Evolutionary conservation across 2,888 invertebrate species (phyloP).

Genomic region (Brenthis ino): DNA sequence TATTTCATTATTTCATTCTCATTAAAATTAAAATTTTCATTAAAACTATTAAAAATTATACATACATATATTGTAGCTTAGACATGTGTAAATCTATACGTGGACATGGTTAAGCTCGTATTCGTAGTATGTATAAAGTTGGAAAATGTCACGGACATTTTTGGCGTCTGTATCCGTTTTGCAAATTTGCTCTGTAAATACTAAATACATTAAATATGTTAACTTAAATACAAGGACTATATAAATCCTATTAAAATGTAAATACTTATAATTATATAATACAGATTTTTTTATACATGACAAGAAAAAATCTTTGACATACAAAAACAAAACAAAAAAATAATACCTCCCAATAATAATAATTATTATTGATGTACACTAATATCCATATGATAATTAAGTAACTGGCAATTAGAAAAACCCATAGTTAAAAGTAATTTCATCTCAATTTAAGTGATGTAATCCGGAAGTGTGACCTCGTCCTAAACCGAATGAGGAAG

Average conservation of each 20-base stretch:
- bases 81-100: neutral
- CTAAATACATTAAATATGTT: constrained; percentile 34
- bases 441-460: constrained; percentile 34
- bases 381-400: no score
- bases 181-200: constrained; percentile 38
- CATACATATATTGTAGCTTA: no score
- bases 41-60: no score
- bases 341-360: no score
- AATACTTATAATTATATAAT: constrained; percentile 1
- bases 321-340: no score
- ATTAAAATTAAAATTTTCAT: no score
- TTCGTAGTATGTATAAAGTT: constrained; percentile 22
- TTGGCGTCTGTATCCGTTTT: constrained; percentile 38
- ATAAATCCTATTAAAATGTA: neutral
- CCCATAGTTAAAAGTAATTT: constrained; percentile 22
- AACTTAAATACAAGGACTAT: constrained; percentile 12
- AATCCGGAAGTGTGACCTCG: constrained; percentile 40
- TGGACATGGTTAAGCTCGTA: constrained; percentile 6
- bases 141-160: constrained; percentile 40
- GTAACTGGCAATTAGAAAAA: neutral
- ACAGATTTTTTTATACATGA: no score
- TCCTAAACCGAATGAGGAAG: constrained; percentile 35
- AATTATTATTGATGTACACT: no score
- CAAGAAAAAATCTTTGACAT: no score
- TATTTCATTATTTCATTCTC: no score